Evolutionary conservation across 2,113 vertebrate genomes (phyloP), one percentile per base, ranked within the genome.

Genomic region (Ctenodactylus gundi): DNA sequence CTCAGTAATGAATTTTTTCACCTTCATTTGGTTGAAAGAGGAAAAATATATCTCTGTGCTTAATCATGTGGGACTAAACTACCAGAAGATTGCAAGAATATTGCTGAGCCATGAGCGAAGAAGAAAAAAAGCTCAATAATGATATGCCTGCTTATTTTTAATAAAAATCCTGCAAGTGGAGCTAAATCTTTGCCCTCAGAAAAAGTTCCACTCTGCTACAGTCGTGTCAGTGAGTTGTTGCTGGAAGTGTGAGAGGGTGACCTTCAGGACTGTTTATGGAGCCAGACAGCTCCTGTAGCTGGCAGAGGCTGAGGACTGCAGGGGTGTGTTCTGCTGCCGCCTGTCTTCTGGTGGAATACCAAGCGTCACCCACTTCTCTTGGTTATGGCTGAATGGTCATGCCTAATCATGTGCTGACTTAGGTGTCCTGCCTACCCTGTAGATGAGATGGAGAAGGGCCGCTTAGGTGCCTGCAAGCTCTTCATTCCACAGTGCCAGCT

Each of bases 101-200:
- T 88, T 82, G 67, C 95, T 62, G 82, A 96, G 94, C 92, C 64
- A 12, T 44, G 85, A 94, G 90, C 84, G 8, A 34, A 31, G 75
- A 51, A 7, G 55, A n/a, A 23, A 34, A 20, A 90, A 64, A 62
- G 58, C 75, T 57, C 87, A 4, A 9, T 64, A 62, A 65, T 76
- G 75, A 72, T 87, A 55, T 39, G 34, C 53, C 85, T 73, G 91
- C 84, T 83, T 64, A 34, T 84, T 84, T 87, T 53, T 85, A 91
- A 94, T 87, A 95, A 87, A 87, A 94, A 58, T 44, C 81, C 39
- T 90, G 80, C 44, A 34, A 7, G 60, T 14, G 12, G 89, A 72
- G 78, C 85, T 31, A 82, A 85, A 62, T 90, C 77, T 88, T 23
- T 67, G 85, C 82, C 65, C 80, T 81, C 36, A 64, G 77, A 58